Base-by-base conservation (phyloP, 2,113 vertebrate species). In the Marcusenius ussheri region DNA sequence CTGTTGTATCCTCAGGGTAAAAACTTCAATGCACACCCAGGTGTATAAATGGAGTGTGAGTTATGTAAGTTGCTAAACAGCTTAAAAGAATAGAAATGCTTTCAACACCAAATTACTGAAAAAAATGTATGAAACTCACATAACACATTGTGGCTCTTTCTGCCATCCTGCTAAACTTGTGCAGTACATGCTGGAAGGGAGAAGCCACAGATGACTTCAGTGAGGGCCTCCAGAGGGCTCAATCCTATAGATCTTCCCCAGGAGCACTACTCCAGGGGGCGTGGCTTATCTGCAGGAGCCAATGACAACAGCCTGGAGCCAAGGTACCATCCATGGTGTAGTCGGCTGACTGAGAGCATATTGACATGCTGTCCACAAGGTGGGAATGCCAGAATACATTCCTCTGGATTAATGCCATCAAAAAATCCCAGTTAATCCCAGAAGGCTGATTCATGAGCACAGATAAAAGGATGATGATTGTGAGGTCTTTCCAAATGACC, bases 381-480 rank as follows among this genome's bases (percentile, higher is more conserved):
- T 49, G 46, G 45, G 83, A 50, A 85, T 49, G 11, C 83, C 24
- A 11, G 6, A 45, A 47, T 45, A 24, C 42, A 46, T n/a, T 24
- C 24, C 83, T 86, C 83, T 86, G 46, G 83, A 86, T 86, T 15
- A 50, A 86, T 50, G 3, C 45, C 47, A n/a, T 49, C 24, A 42
- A 85, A n/a, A 85, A 85, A 50, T 85, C 45, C n/a, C 42, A 85
- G 45, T 85, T 21, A 47, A 86, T 86, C 83, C 83, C 83, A 49
- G 83, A 27, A 50, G 83, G 83, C 45, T 50, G n/a, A 49, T 50
- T 49, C 83, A 86, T 49, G 24, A 49, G 83, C 47, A 27, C 11
- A 86, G 46, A 49, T 86, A 42, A 47, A n/a, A 13, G n/a, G 45
- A 27, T 80, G 74, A 80, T 80, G 74, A 31, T 47, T 47, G n/a